Evolutionary conservation across 2,888 invertebrate species (phyloP).

Genomic region (Patella ulyssiponensis): DNA sequence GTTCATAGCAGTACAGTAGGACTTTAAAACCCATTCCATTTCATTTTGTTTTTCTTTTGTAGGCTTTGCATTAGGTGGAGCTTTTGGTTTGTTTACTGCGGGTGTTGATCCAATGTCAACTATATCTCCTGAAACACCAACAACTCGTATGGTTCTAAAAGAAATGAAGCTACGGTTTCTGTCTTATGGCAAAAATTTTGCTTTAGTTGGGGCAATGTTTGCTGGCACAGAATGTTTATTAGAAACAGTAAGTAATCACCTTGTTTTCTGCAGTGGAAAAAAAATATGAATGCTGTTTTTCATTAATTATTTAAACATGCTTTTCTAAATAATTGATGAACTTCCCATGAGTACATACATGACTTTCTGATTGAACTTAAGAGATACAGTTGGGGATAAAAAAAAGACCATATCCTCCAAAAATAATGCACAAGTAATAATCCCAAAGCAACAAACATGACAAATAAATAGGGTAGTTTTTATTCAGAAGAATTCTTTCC

Average conservation of each 20-base stretch:
- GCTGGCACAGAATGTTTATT: constrained; percentile 95
- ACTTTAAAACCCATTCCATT: background rate
- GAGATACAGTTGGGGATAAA: no score
- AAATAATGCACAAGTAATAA: no score
- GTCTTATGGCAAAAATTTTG: constrained; percentile 98
- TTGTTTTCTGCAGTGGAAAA: no score
- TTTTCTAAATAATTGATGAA: background rate
- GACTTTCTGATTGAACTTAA: no score
- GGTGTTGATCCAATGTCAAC: constrained; percentile 90
- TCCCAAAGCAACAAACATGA: no score
- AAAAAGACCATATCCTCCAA: no score
- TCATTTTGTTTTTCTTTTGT: constrained; percentile 46
- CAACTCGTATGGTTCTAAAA: constrained; percentile 87
- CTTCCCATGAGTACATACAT: no score
- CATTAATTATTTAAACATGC: background rate
- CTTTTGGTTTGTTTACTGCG: constrained; percentile 95
- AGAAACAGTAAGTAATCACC: constrained; percentile 81
- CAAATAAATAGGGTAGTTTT: background rate
- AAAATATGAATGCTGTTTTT: background rate
- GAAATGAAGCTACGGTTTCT: constrained; percentile 94
- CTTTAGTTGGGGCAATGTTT: constrained; percentile 93
- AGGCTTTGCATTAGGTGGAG: constrained; percentile 96
- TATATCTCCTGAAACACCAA: constrained; percentile 80
- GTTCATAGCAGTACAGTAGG: background rate
- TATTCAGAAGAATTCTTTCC: no score